Base-by-base conservation (phyloP, 2,888 invertebrate genomes). In the Melinaea menophilus region DNA sequence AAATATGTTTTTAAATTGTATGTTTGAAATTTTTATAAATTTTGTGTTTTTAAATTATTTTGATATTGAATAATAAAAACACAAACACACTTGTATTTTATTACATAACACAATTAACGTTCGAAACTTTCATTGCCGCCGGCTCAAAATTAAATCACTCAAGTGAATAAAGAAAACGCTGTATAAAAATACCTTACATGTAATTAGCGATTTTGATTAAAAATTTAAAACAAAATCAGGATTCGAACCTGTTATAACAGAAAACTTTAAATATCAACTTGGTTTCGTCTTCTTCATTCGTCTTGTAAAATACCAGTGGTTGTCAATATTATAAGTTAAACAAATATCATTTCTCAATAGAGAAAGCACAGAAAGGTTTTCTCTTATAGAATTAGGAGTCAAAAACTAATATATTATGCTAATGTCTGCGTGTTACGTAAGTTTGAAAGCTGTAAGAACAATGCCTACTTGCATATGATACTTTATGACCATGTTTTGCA, bases 321-420 rank as follows among this genome's bases (percentile, higher is more conserved):
- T 22, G 22, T 22, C 9, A 9, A 41, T 41, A 5, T 9, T 9
- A 41, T 37, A 9, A 41, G 41, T 41, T 41, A 7, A 11, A 51
- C 31, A 51, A 51, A 51, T 51, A 51, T 48, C 13, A 48, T 22
- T 22, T 51, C 35, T 55, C 55, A 9, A 9, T 48, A 41, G 61
- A 61, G 65, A 65, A 67, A 67, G 67, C 59, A 54, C 9, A 41
- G 47, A 58, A 59, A 61, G 55, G 69, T 66, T 69, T 67, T 67
- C 65, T 57, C 69, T 59, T 34, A 60, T 62, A 31, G 58, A 62
- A 66, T 66, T 61, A 66, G 68, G 64, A 61, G 55, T 48, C 62
- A 56, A 69, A 63, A 68, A 67, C 69, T 65, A 67, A 71, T 66
- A 67, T 63, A 64, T 65, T 68, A 69, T 71, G 69, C 64, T 68